These are phyloP conservation scores for Columba guinea DNA, from an alignment of 2,797 vertebrate species.

Conservation along the genomic window DNA sequence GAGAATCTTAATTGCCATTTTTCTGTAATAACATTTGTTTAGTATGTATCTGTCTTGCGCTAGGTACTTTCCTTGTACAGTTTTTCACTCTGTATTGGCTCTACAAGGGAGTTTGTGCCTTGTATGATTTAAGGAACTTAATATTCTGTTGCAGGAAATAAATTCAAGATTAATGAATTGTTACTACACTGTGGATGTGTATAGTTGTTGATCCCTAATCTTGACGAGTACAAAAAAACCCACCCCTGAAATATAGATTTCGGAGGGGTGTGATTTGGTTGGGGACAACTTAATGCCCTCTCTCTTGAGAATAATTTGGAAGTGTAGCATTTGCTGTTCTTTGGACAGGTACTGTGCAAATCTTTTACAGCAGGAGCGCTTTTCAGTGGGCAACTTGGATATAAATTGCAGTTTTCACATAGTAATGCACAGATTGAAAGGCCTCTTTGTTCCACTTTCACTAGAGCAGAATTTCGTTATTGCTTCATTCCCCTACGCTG, in stretches of 20 bases:
- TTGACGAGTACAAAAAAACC: not conserved
- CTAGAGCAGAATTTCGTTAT: not conserved
- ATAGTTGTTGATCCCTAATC: not conserved
- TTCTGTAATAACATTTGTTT: constrained; percentile 76
- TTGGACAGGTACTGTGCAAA: not conserved
- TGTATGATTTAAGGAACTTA: constrained; percentile 21
- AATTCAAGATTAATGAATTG: constrained; percentile 54
- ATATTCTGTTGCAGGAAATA: constrained; percentile 19
- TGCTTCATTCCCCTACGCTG: not conserved
- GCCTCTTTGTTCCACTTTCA: not conserved
- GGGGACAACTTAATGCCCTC: not conserved
- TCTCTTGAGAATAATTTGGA: not conserved
- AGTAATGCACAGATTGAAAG: not conserved
- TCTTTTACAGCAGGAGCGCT: not conserved
- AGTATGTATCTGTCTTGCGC: constrained; percentile 64
- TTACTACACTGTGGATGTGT: not conserved
- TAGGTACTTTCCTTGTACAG: constrained; percentile 47
- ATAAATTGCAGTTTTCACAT: not conserved
- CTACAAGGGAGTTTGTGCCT: not conserved
- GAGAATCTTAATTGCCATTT: constrained; percentile 81
- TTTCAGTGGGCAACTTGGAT: not conserved
- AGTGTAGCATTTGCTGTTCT: not conserved
- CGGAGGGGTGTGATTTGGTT: not conserved
- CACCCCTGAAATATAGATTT: not conserved
- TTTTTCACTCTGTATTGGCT: constrained; percentile 31